phyloP scores from a whole-genome alignment of 2,888 invertebrate species.

The Orthosia incerta region DNA sequence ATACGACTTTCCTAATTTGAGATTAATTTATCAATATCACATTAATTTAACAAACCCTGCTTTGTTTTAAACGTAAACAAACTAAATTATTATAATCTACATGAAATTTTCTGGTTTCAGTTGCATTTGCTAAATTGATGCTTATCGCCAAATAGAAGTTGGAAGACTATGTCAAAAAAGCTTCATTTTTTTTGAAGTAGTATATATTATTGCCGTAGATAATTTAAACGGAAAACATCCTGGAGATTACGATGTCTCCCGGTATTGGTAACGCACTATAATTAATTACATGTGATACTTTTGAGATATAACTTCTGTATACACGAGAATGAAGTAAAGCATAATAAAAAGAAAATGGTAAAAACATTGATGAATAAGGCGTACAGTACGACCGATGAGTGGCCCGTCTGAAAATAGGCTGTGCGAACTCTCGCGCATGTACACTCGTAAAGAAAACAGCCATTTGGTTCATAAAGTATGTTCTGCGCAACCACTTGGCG shows the following conservation, averaged over 20 bases:
- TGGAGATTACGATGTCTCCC: conserved; percentile 62
- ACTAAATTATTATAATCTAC: conserved; percentile 21
- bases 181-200: conserved; percentile 19
- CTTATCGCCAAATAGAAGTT: conserved; percentile 15
- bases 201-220: conserved; percentile 22
- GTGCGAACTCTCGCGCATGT: no score
- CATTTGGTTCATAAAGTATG: no score
- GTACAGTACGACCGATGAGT: no score
- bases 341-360: conserved; percentile 2
- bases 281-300: conserved; percentile 79
- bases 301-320: conserved; percentile 78
- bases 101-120: conserved; percentile 39
- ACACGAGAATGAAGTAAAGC: conserved; percentile 38
- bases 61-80: conserved; percentile 17
- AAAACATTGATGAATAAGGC: no score
- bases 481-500: no score
- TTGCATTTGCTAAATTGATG: conserved; percentile 39
- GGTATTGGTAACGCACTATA: conserved; percentile 69
- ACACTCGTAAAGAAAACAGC: no score
- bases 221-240: conserved; percentile 73
- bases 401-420: no score
- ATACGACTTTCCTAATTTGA: conserved; percentile 44
- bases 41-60: conserved; percentile 13
- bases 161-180: background rate
- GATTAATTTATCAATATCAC: conserved; percentile 32